Percentiles rank a stretch among this genome's conserved stretches.
phyloP scores from a whole-genome alignment of 2,797 vertebrate species.

The Amblyraja radiata region DNA sequence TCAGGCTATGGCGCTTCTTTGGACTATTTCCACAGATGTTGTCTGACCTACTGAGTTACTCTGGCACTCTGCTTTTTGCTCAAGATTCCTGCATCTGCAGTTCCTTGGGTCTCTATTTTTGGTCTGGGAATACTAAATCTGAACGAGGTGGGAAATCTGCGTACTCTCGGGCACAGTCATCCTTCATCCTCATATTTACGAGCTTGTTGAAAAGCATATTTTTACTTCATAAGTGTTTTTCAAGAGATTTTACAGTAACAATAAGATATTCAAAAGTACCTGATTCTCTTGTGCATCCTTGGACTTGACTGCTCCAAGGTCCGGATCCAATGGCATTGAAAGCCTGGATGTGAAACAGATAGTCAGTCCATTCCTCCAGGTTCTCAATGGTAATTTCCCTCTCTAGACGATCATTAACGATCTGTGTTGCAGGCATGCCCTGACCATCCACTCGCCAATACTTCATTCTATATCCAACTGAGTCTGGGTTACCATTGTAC shows the following conservation, averaged over 20 bases:
- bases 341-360: conserved; percentile 80
- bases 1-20: too few species aligned
- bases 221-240: not conserved
- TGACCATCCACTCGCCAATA: conserved; percentile 61
- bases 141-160: not conserved
- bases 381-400: conserved; percentile 70
- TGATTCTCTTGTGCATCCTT: conserved; percentile 74
- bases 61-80: too few species aligned
- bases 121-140: not conserved
- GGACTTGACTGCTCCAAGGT: conserved; percentile 74
- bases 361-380: conserved; percentile 80
- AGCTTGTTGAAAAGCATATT: not conserved
- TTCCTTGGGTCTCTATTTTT: too few species aligned
- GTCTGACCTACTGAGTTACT: too few species aligned
- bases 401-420: conserved; percentile 60
- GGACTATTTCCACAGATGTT: too few species aligned
- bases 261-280: conserved; percentile 52
- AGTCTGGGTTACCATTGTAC: conserved; percentile 83
- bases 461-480: conserved; percentile 75
- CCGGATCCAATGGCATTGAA: conserved; percentile 85
- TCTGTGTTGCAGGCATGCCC: conserved; percentile 49
- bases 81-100: too few species aligned
- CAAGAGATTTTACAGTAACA: not conserved
- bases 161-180: not conserved
- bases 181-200: not conserved